Conservation (phyloP, 2,888 invertebrate genomes). For the Lasioglossum oenotherae region DNA sequence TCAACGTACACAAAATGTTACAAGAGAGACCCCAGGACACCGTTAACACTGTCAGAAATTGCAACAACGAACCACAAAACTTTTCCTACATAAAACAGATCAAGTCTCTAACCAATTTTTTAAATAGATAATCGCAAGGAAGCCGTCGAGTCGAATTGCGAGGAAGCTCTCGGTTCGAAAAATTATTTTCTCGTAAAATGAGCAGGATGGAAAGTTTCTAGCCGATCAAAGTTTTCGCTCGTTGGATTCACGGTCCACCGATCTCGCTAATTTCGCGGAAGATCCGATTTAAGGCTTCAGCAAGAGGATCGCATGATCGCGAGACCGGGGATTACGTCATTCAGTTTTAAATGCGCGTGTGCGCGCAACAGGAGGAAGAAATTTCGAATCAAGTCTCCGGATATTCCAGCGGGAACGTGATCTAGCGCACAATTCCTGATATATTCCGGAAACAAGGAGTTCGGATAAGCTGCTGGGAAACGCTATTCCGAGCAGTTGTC, state of each 20-base stretch:
- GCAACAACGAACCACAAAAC: neutral
- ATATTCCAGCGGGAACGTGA: slow-evolving; percentile 34
- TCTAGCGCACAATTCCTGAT: slow-evolving; percentile 22
- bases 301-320: neutral
- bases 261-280: slow-evolving; percentile 33
- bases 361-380: slow-evolving; percentile 44
- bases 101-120: neutral
- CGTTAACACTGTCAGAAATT: neutral
- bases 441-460: slow-evolving; percentile 23
- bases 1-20: neutral
- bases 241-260: too few relatives aligned
- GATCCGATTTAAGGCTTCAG: slow-evolving; percentile 31
- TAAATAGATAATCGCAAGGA: neutral
- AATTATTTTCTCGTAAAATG: neutral
- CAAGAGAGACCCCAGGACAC: neutral
- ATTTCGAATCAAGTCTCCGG: slow-evolving; percentile 46
- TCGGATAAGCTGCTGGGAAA: slow-evolving; percentile 8
- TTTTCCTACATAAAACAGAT: neutral
- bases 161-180: neutral
- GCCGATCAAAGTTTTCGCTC: neutral
- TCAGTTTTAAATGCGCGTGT: slow-evolving; percentile 43
- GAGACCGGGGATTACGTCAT: slow-evolving; percentile 40
- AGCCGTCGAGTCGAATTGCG: neutral
- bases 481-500: neutral
- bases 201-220: neutral